Percentiles rank a stretch among this genome's conserved stretches.
Conservation (phyloP, 2,797 vertebrate species). For the Peromyscus melanophrys region DNA sequence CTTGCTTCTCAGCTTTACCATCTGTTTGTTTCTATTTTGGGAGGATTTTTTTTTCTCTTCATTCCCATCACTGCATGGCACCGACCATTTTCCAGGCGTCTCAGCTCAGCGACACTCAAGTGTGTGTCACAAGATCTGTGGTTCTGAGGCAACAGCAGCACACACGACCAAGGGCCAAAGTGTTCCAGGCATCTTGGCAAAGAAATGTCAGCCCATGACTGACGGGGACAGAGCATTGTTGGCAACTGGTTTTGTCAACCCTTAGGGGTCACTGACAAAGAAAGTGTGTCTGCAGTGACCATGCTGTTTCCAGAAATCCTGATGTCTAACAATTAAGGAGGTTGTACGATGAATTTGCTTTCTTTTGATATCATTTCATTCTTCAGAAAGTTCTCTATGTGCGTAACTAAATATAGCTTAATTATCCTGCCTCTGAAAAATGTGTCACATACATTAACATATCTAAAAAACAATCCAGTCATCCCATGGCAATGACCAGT, state of each 20-base stretch:
- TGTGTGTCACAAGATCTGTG: constrained; percentile 46
- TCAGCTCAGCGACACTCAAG: constrained; percentile 64
- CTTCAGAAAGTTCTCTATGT: constrained; percentile 7
- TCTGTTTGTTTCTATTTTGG: constrained; percentile 65
- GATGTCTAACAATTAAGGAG: constrained; percentile 8
- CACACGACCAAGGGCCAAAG: constrained; percentile 28
- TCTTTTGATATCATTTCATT: constrained; percentile 26
- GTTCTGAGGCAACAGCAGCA: constrained; percentile 41
- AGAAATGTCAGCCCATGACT: neutral
- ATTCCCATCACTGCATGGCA: constrained; percentile 25
- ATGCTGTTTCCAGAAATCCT: neutral
- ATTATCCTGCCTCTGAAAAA: constrained; percentile 53
- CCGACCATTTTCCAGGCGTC: constrained; percentile 60
- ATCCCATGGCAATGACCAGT: neutral
- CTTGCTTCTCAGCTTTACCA: constrained; percentile 50
- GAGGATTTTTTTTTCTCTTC: neutral
- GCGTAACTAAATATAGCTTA: neutral
- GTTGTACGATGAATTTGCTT: constrained; percentile 11
- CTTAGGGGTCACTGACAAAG: neutral
- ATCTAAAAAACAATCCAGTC: neutral
- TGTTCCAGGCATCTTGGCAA: constrained; percentile 31
- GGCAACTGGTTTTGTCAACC: neutral
- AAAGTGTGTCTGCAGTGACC: neutral
- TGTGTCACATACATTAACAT: constrained; percentile 20
- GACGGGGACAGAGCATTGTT: neutral